A percentile compares a stretch with the other conserved stretches of the same genome.
phyloP scores from a whole-genome alignment of 37 sponge, comb jelly and placozoan genomes.

The Spongilla lacustris region DNA sequence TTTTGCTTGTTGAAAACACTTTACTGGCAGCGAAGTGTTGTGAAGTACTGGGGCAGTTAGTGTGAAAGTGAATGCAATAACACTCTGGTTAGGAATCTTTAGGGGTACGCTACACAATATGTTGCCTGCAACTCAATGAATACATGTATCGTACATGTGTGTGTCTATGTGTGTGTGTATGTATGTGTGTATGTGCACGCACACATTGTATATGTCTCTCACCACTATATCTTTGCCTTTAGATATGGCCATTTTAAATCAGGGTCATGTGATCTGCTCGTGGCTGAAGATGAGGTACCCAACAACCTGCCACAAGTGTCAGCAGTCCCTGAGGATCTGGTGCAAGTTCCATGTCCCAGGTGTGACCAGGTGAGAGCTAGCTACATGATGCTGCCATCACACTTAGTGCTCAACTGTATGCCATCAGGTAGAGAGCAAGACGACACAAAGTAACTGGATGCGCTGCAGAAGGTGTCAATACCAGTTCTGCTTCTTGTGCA shows the following conservation, averaged over 20 bases:
- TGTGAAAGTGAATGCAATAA: too few species aligned
- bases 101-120: too few species aligned
- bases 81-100: too few species aligned
- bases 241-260: slow-evolving; percentile 66
- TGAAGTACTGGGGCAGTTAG: too few species aligned
- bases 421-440: slow-evolving; percentile 31
- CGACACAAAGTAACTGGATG: slow-evolving; percentile 51
- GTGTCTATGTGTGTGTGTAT: too few species aligned
- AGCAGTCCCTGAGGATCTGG: not conserved
- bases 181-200: too few species aligned
- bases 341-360: slow-evolving; percentile 60
- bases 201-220: not conserved
- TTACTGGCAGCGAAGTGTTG: too few species aligned
- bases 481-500: slow-evolving; percentile 62
- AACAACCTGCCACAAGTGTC: not conserved
- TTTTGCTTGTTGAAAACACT: too few species aligned
- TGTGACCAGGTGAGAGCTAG: slow-evolving; percentile 48
- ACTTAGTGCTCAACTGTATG: not conserved
- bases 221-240: not conserved
- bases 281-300: slow-evolving; percentile 50
- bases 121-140: too few species aligned
- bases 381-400: not conserved
- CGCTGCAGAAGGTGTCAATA: slow-evolving; percentile 51
- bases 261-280: slow-evolving; percentile 7
- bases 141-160: too few species aligned